Conservation (phyloP, 2,113 vertebrate genomes). For the Guaruba guarouba region DNA sequence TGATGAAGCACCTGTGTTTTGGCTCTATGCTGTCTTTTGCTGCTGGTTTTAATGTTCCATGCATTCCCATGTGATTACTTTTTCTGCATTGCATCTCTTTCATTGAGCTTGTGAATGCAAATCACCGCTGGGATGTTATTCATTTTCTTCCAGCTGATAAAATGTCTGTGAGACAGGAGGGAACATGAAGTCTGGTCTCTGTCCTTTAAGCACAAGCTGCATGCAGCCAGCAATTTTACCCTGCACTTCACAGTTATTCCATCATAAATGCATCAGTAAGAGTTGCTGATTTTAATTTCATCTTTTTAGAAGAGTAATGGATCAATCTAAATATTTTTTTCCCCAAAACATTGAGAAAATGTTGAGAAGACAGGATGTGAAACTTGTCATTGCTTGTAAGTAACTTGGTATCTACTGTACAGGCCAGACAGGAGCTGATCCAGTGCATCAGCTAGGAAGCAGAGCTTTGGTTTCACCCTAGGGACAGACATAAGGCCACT, state of each 20-base stretch:
- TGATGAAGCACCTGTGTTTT: constrained; percentile 10
- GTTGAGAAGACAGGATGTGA: not conserved
- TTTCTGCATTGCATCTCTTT: not conserved
- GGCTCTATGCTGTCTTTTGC: not conserved
- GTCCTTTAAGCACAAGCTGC: not conserved
- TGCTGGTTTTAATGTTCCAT: constrained; percentile 2
- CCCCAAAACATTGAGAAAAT: no score
- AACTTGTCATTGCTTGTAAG: not conserved
- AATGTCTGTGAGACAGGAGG: not conserved
- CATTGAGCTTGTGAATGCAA: constrained; percentile 12
- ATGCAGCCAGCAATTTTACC: not conserved
- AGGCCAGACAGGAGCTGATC: not conserved
- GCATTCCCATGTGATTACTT: not conserved
- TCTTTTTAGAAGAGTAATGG: not conserved
- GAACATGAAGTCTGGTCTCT: not conserved
- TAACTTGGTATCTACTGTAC: not conserved
- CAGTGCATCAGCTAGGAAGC: accelerated
- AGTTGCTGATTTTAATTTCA: not conserved
- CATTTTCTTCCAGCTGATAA: constrained; percentile 12
- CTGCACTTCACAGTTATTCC: not conserved
- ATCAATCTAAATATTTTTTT: not conserved
- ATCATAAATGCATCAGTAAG: not conserved
- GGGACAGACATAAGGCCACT: accelerated
- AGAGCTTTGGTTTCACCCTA: not conserved
- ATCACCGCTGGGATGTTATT: not conserved